Evolutionary conservation across 1,140 invertebrate genomes (phyloP), one percentile per base, ranked within the genome.

Genomic region (Drosophila varians): DNA sequence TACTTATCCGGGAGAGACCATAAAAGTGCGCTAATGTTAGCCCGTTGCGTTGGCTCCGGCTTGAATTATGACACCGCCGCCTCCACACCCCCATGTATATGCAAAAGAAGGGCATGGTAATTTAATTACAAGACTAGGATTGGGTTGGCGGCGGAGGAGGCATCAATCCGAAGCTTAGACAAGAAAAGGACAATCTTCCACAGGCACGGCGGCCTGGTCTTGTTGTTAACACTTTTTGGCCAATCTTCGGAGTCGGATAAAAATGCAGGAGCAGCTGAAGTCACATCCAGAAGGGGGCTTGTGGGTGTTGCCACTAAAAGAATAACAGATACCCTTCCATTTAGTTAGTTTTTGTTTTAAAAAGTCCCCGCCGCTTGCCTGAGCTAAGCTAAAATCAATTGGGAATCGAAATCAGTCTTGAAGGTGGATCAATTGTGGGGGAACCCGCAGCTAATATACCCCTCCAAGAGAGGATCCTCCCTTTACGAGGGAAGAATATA

Each of bases 21-120:
- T 86, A 87, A 86, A 87, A 86, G 68, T 87, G 77, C 80, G 80
- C 82, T 86, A 86, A 86, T 86, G 80, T 86, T 80, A 87, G 80
- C 80, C 82, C 82, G 73, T 80, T 84, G 80, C 57, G 61, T 64
- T 52, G 62, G 60, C 72, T 58, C 68, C 58, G 53, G 76, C 57
- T 86, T 87, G 73, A 86, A 87, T 86, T 84, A 84, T 82, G 80
- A 65, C 76, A 69, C 62, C 73, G 52, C 52, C 56, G 19, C 51
- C 18, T 26, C 23, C 38, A 31, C 49, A 12, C 54, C 36, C 54
- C 62, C 19, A 25, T 28, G 25, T 18, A 21, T 45, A 38, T 26
- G 25, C 23, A 11, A 18, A 19, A 19, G 40, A 25, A n/a, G 52
- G 21, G 80, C 77, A 87, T 86, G 76, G 79, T 87, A 86, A 86